Evolutionary conservation across 1,140 invertebrate species (phyloP).

Genomic region (Drosophila lacteicornis): DNA sequence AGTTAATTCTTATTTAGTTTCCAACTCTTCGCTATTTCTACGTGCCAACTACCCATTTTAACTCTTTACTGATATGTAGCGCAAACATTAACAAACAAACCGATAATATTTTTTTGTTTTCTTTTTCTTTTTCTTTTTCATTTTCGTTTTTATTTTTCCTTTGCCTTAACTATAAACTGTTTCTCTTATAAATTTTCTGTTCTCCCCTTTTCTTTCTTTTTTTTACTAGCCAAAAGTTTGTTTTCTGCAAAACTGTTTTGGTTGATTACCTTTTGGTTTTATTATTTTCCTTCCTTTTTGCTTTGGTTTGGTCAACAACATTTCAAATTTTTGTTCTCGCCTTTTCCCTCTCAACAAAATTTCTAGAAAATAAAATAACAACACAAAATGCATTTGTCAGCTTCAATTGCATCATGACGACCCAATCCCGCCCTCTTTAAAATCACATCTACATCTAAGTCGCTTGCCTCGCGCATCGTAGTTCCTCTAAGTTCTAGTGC

Average conservation of each 20-base stretch:
- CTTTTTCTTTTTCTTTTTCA: slow-evolving; percentile 29
- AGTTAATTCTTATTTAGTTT: slow-evolving; percentile 59
- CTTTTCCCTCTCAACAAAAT: slow-evolving; percentile 41
- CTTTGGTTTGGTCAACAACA: slow-evolving; percentile 78
- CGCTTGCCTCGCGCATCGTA: slow-evolving; percentile 54
- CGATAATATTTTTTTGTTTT: slow-evolving; percentile 75
- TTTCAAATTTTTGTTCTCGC: slow-evolving; percentile 62
- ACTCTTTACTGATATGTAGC: slow-evolving; percentile 85
- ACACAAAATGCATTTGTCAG: slow-evolving; percentile 73
- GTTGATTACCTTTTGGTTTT: slow-evolving; percentile 23
- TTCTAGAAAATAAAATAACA: slow-evolving; percentile 68
- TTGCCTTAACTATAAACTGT: slow-evolving; percentile 58
- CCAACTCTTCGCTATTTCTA: slow-evolving; percentile 72
- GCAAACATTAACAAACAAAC: slow-evolving; percentile 85
- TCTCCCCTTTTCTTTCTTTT: slow-evolving; percentile 40
- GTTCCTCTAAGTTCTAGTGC: slow-evolving; percentile 77
- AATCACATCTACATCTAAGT: slow-evolving; percentile 81
- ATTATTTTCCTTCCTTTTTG: slow-evolving; percentile 2
- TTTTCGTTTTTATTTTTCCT: slow-evolving; percentile 3
- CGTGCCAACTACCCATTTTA: slow-evolving; percentile 76
- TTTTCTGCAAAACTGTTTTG: slow-evolving; percentile 48
- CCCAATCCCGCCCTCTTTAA: slow-evolving; percentile 58
- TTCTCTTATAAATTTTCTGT: slow-evolving; percentile 51
- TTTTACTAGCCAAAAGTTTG: slow-evolving; percentile 69
- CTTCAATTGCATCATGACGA: slow-evolving; percentile 41